Conservation (phyloP, 1,140 invertebrate species). For the Acromyrmex charruanus region DNA sequence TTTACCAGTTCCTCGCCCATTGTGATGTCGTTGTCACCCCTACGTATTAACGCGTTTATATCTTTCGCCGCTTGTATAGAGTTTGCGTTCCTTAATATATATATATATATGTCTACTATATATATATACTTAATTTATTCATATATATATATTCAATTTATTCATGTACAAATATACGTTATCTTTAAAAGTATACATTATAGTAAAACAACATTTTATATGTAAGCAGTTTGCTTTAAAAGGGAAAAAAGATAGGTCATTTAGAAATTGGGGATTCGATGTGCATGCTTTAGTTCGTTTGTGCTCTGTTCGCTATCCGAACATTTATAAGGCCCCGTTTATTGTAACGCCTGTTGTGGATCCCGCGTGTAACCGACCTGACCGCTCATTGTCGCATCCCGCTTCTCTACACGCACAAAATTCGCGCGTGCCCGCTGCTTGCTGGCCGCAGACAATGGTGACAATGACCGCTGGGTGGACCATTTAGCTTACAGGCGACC, state of each 20-base stretch:
- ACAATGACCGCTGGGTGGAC: conserved; percentile 74
- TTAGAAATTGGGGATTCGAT: conserved; percentile 3
- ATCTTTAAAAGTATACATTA: neutral
- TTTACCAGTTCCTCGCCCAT: conserved; percentile 69
- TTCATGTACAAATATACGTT: neutral
- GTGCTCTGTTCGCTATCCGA: conserved; percentile 8
- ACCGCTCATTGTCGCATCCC: conserved; percentile 64
- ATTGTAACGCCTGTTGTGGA: conserved; percentile 81
- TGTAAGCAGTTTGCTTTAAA: neutral
- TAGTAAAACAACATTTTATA: neutral
- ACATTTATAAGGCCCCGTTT: conserved; percentile 57
- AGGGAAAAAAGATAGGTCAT: neutral
- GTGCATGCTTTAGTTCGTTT: neutral
- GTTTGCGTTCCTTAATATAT: neutral
- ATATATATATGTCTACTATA: too few species aligned
- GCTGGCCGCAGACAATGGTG: conserved; percentile 75
- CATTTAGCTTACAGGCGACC: conserved; percentile 75
- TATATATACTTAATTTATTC: neutral
- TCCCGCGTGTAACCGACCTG: conserved; percentile 80
- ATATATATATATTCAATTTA: neutral
- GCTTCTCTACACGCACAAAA: conserved; percentile 20
- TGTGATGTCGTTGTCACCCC: conserved; percentile 78
- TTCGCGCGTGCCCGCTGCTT: conserved; percentile 69
- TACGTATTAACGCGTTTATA: conserved; percentile 66
- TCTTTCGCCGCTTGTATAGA: neutral